Conservation (phyloP, 92 coral and sea anemone genomes). For the Epizoanthus scotinus region DNA sequence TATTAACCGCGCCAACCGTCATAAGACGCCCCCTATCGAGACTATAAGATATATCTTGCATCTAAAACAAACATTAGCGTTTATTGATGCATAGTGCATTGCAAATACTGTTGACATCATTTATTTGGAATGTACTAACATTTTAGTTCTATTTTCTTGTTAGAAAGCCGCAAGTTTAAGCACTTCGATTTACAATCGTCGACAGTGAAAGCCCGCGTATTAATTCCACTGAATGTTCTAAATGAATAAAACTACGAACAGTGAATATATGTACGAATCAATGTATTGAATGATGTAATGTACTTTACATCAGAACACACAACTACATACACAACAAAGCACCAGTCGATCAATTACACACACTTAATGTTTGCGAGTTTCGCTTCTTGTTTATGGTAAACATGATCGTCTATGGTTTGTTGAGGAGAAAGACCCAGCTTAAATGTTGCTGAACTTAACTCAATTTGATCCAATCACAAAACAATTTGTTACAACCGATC, state of each 20-base stretch:
- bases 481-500: neutral
- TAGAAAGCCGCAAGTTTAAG: slow-evolving; percentile 37
- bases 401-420: neutral
- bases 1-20: too few species aligned
- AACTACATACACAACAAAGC: too few species aligned
- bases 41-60: neutral
- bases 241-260: neutral
- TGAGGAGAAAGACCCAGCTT: too few species aligned
- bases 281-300: too few species aligned
- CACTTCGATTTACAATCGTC: neutral
- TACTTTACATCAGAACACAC: too few species aligned
- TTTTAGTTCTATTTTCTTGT: neutral
- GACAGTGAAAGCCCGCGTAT: too few species aligned
- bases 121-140: slow-evolving; percentile 3
- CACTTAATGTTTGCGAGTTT: too few species aligned
- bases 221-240: neutral
- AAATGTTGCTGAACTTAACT: too few species aligned
- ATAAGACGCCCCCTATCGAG: too few species aligned
- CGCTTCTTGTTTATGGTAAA: neutral
- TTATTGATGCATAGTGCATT: slow-evolving; percentile 2
- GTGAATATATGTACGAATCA: too few species aligned
- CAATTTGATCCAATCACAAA: neutral
- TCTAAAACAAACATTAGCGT: neutral
- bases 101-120: slow-evolving; percentile 23
- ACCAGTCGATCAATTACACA: too few species aligned